These are phyloP conservation scores for Delichon dasypus DNA, from an alignment of 2,797 vertebrate genomes.

Conservation along the genomic window DNA sequence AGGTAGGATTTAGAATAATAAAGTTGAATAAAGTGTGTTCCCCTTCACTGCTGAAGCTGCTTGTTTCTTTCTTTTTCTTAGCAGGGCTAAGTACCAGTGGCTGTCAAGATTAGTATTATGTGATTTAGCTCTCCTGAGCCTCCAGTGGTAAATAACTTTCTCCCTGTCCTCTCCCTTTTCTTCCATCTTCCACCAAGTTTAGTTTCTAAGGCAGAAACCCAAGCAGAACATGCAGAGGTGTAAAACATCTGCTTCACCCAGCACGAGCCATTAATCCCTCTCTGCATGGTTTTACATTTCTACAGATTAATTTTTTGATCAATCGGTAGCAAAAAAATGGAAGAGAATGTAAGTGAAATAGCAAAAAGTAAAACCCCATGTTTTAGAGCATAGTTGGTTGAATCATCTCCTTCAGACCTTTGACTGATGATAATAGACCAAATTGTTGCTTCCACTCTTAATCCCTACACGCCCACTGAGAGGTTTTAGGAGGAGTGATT, in stretches of 20 bases:
- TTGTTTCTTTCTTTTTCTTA: not conserved
- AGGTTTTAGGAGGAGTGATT: not conserved
- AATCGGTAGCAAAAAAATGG: not conserved
- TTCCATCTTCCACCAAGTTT: not conserved
- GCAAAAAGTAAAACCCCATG: accelerated
- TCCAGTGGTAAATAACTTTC: not conserved
- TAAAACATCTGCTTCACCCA: not conserved
- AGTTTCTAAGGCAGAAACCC: not conserved
- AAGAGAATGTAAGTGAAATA: not conserved
- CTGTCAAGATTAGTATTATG: not conserved
- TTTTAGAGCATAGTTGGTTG: not conserved
- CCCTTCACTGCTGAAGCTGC: not conserved
- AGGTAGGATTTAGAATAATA: not conserved
- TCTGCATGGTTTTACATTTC: not conserved
- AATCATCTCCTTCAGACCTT: not conserved
- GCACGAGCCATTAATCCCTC: not conserved
- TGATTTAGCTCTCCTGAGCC: not conserved
- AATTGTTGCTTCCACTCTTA: not conserved
- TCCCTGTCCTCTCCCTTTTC: not conserved
- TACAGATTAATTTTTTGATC: not conserved
- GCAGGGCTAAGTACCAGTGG: not conserved
- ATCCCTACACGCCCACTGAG: not conserved
- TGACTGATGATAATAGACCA: not conserved
- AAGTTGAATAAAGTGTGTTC: not conserved
- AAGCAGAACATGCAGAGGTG: not conserved